Base-by-base conservation (phyloP, 1,140 invertebrate genomes). In the Rhyzopertha dominica region DNA sequence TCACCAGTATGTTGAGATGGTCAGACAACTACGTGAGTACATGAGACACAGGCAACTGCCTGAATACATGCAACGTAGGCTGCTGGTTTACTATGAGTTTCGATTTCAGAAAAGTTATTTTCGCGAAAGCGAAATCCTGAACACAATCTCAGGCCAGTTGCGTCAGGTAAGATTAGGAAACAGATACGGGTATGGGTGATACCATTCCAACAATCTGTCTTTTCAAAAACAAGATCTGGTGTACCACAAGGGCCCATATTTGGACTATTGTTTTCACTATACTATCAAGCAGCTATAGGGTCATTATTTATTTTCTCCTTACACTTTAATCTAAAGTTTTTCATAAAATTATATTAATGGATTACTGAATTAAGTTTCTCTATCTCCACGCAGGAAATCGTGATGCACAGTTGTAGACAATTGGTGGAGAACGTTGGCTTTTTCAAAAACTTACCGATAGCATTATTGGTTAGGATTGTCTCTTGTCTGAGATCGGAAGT, bases 371-470 rank as follows among this genome's bases (percentile, higher is more conserved):
- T n/a, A n/a, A n/a, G n/a, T n/a, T n/a, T n/a, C n/a, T n/a, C n/a
- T n/a, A n/a, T n/a, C n/a, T n/a, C n/a, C n/a, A n/a, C n/a, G n/a
- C 32, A 74, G 67, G 67, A 74, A 55, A 61, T 76, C 2, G 62
- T 69, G 31, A 54, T 73, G 26, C 65, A 74, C 32, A 67, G 62
- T 19, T 73, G 69, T 48, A 42, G 40, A 23, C 59, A 62, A 29
- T 42, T 77, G 19, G 45, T 77, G 3, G 61, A 66, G 1, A 70
- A 62, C 17, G 72, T 76, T 1, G 54, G 63, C 31, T 53, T 76
- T 13, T 74, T 74, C 25, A 61, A 64, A 20, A 59, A 66, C 47
- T 36, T 74, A 29, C 72, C 72, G 1, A 31, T 62, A 26, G 29
- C 50, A 2, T 46, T 70, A 13, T 42, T 70, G 3, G 50, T 62